phyloP scores from a whole-genome alignment of 2,113 vertebrate genomes.

The Vulpes lagopus region DNA sequence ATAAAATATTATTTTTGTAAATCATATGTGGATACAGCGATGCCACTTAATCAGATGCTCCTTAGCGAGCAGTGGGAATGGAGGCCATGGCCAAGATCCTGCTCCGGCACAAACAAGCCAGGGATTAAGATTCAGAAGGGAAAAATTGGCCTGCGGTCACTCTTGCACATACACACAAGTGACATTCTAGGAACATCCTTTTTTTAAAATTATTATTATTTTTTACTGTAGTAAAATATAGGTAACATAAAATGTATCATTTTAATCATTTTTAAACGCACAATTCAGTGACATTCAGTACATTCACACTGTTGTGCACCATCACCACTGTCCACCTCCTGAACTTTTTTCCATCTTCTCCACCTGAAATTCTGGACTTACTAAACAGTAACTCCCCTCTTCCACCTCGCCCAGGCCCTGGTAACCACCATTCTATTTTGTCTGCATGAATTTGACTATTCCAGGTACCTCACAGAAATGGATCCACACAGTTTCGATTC shows the following conservation, averaged over 20 bases:
- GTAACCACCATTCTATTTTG: neutral
- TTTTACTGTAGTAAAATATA: neutral
- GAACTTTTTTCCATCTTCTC: neutral
- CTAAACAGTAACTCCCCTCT: neutral
- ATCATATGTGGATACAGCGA: neutral
- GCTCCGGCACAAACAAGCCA: fast-evolving
- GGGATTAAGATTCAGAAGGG: neutral
- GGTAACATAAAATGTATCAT: neutral
- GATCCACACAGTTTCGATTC: neutral
- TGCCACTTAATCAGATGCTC: neutral
- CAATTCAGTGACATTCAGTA: neutral
- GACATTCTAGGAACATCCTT: neutral
- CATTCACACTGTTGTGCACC: neutral
- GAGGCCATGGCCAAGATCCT: neutral
- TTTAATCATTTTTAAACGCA: neutral
- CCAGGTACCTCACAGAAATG: neutral
- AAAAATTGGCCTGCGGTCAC: neutral
- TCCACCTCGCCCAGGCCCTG: neutral
- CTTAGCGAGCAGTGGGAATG: neutral
- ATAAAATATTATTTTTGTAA: neutral
- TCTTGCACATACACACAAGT: neutral
- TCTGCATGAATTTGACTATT: neutral
- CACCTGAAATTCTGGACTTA: neutral
- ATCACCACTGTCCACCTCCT: neutral
- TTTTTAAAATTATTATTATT: neutral